Evolutionary conservation across 2,797 vertebrate species (phyloP), one percentile per base, ranked within the genome.

Genomic region (Dromococcyx pavoninus): DNA sequence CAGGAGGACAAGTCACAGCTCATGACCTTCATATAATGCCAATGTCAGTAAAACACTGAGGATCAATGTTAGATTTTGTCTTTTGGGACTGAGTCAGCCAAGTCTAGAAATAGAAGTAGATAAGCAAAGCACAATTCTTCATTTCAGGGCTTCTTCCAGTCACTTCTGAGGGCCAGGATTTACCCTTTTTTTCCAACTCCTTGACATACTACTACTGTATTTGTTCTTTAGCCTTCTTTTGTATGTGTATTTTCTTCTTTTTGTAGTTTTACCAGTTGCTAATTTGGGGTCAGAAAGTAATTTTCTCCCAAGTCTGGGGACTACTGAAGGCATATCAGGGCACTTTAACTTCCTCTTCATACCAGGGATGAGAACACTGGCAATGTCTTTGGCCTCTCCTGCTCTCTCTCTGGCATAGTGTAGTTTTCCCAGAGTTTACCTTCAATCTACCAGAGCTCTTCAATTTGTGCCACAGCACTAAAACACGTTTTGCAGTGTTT

Each of bases 1-100:
- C 62, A 86, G 70, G 13, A 86, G 82, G 43, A 91, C 69, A 79
- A 91, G 70, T 83, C 93, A 91, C 58, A 92, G 72, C 56, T 92
- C 35, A 32, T 58, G 89, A 92, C 92, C 78, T 83, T 88, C 50
- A 23, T n/a, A 53, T 74, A 78, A 85, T 54, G 86, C 39, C 84
- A 92, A 19, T 28, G 48, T 72, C 76, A 88, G 82, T 70, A 78
- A 75, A 89, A 72, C 66, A 60, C 41, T 44, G 65, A 78, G 60
- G 56, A 80, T 72, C 66, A 66, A 1, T 70, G 54, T 62, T 39
- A 56, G 73, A 67, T 60, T 78, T 48, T 84, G 62, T 23, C 72
- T 86, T 92, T 54, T 61, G 76, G 70, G 76, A 78, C 58, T n/a
- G 56, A 81, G 27, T 28, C 91, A 51, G 41, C 51, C 1, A 7